These are phyloP conservation scores for Thaleichthys pacificus DNA, from an alignment of 2,797 vertebrate genomes.

Conservation along the genomic window DNA sequence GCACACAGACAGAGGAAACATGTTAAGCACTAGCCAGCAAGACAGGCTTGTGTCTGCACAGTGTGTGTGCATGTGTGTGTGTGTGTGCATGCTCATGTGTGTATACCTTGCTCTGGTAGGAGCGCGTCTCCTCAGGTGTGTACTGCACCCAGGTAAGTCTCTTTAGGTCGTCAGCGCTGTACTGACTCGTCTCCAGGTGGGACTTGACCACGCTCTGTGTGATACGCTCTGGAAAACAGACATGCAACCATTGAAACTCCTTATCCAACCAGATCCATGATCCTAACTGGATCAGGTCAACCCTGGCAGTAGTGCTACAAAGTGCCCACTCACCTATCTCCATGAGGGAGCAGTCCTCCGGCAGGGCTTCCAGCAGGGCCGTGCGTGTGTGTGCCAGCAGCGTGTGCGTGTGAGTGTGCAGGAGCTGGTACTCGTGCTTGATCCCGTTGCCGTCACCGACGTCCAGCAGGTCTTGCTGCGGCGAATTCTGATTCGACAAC, in stretches of 20 bases:
- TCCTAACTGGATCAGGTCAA: no score
- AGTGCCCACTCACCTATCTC: conserved; percentile 78
- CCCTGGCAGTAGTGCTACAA: background rate
- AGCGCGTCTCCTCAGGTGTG: conserved; percentile 82
- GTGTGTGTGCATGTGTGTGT: background rate
- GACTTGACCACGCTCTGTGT: conserved; percentile 90
- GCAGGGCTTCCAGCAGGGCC: conserved; percentile 68
- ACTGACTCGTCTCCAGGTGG: conserved; percentile 89
- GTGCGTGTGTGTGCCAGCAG: conserved; percentile 64
- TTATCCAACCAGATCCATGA: no score
- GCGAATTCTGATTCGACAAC: conserved; percentile 84
- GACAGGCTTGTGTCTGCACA: background rate
- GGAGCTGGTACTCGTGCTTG: conserved; percentile 77
- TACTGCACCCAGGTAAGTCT: conserved; percentile 83
- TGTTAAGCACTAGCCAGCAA: background rate
- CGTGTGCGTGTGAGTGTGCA: conserved; percentile 67
- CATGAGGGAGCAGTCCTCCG: conserved; percentile 76
- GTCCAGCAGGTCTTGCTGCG: conserved; percentile 79
- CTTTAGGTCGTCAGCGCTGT: conserved; percentile 87
- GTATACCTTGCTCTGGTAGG: conserved; percentile 84
- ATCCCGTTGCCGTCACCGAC: conserved; percentile 71
- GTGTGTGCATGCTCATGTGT: background rate
- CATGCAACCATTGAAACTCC: no score
- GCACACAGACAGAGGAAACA: background rate
- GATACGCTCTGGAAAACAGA: conserved; percentile 75